Conservation (phyloP, 92 coral and sea anemone species). For the Scolanthus callimorphus region DNA sequence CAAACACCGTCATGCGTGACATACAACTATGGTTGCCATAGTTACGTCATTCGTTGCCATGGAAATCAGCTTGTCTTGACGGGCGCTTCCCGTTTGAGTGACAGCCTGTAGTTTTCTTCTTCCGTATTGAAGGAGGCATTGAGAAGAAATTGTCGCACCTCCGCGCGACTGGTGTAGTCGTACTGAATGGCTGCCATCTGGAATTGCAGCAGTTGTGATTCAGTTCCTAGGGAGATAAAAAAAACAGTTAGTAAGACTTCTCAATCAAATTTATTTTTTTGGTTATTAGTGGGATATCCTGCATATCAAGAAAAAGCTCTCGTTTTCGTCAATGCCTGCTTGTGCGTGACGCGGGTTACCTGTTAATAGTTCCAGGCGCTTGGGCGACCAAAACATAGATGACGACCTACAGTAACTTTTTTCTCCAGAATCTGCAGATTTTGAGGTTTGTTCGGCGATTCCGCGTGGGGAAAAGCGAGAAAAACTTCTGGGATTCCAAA, state of each 20-base stretch:
- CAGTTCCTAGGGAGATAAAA: conserved; percentile 62
- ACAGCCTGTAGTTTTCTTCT: conserved; percentile 94
- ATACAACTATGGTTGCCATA: background rate
- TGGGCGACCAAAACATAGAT: too few relatives aligned
- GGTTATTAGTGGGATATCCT: too few relatives aligned
- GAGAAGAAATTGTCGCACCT: conserved; percentile 73
- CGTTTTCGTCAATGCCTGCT: too few relatives aligned
- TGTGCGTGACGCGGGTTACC: too few relatives aligned
- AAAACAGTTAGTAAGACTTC: background rate
- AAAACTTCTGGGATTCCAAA: too few relatives aligned
- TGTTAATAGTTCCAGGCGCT: too few relatives aligned
- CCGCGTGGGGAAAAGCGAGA: too few relatives aligned
- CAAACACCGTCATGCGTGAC: too few relatives aligned
- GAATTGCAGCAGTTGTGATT: conserved; percentile 75
- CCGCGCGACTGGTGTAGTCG: conserved; percentile 74
- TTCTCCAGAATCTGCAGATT: too few relatives aligned
- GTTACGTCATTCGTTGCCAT: conserved; percentile 1
- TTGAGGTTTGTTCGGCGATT: too few relatives aligned
- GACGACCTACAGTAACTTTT: too few relatives aligned
- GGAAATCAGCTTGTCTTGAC: conserved; percentile 48
- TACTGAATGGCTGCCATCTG: conserved; percentile 91
- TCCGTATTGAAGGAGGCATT: conserved; percentile 91
- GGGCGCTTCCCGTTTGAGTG: conserved; percentile 83
- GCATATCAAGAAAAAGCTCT: too few relatives aligned
- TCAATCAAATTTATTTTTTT: background rate